A percentile compares a stretch with the other conserved stretches of the same genome.
Conservation (phyloP, 2,113 vertebrate species). For the Lates calcarifer region DNA sequence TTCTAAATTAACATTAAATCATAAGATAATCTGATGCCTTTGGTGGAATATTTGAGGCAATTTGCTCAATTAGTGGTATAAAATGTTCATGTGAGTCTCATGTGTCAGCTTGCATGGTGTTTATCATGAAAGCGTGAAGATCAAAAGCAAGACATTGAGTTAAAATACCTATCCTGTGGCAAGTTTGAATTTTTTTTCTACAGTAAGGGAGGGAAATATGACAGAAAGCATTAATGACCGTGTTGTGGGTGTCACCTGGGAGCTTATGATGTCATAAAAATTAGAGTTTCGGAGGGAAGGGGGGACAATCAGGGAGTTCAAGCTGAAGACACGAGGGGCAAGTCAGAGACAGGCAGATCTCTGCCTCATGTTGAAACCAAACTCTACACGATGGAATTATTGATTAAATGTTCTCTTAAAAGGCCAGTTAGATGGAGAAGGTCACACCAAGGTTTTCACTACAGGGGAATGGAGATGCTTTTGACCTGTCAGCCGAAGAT, state of each 20-base stretch:
- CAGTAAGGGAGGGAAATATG: not conserved
- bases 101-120: not conserved
- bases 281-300: not conserved
- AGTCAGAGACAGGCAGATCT: slow-evolving; percentile 32
- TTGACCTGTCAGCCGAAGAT: slow-evolving; percentile 67
- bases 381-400: slow-evolving; percentile 63
- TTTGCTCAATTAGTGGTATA: not conserved
- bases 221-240: not conserved
- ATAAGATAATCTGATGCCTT: not conserved
- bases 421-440: slow-evolving; percentile 64
- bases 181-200: slow-evolving; percentile 2
- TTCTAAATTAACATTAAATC: not conserved
- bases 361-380: slow-evolving; percentile 55
- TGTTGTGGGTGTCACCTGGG: not conserved
- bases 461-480: slow-evolving; percentile 62
- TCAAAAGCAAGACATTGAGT: not conserved
- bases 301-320: slow-evolving; percentile 1
- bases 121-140: not conserved
- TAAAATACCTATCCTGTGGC: not conserved
- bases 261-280: slow-evolving; percentile 31
- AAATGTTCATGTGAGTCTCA: not conserved
- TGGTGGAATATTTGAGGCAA: not conserved
- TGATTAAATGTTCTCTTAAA: slow-evolving; percentile 76
- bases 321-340: slow-evolving; percentile 6
- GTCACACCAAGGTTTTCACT: slow-evolving; percentile 70